Evolutionary conservation across 2,113 vertebrate genomes (phyloP).

Genomic region (Rhynchomys soricoides): DNA sequence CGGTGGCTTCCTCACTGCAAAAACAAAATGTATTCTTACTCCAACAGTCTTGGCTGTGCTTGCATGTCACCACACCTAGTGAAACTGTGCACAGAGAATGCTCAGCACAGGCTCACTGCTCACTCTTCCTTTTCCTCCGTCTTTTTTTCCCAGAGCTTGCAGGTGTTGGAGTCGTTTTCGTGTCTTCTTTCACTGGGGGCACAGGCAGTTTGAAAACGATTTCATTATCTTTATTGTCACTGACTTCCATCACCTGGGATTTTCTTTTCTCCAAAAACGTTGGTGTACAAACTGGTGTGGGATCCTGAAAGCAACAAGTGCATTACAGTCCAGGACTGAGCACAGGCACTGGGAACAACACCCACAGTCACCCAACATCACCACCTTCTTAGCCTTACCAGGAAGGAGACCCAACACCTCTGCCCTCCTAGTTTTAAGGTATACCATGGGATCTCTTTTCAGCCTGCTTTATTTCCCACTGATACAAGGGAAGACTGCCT

Average conservation of each 20-base stretch:
- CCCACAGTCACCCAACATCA: neutral
- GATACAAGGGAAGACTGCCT: neutral
- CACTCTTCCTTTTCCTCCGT: conserved; percentile 28
- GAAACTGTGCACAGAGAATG: neutral
- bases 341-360: neutral
- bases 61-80: neutral
- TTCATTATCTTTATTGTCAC: conserved; percentile 87
- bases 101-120: conserved; percentile 21
- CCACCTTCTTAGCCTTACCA: neutral
- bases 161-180: neutral
- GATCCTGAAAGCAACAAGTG: conserved; percentile 82
- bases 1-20: neutral
- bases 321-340: neutral
- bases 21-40: neutral
- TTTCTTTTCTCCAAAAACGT: conserved; percentile 91
- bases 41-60: neutral
- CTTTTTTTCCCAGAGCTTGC: conserved; percentile 33
- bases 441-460: neutral
- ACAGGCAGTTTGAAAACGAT: conserved; percentile 87
- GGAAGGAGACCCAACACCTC: neutral
- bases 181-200: conserved; percentile 48
- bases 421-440: neutral
- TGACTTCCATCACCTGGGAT: conserved; percentile 79
- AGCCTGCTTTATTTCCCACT: neutral
- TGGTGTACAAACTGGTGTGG: conserved; percentile 94